phyloP scores from a whole-genome alignment of 2,113 vertebrate species.

The Odontophorus gujanensis region DNA sequence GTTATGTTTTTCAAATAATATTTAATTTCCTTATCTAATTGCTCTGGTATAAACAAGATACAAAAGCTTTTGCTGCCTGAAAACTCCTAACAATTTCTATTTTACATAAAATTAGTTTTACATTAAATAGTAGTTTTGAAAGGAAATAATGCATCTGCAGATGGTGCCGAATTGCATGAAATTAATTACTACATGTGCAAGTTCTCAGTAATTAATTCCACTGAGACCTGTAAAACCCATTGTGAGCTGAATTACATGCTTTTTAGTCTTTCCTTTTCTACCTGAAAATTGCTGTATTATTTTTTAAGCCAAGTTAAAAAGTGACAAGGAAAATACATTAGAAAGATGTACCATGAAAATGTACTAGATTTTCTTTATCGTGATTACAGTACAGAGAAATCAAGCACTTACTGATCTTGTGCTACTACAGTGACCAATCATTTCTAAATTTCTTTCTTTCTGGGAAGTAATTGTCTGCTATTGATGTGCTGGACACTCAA shows the following conservation, averaged over 20 bases:
- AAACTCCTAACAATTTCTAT: slow-evolving; percentile 60
- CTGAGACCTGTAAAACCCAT: slow-evolving; percentile 67
- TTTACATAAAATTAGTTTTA: slow-evolving; percentile 48
- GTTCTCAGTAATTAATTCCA: slow-evolving; percentile 78
- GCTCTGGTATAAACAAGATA: slow-evolving; percentile 66
- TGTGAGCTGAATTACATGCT: slow-evolving; percentile 67
- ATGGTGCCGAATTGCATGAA: slow-evolving; percentile 78
- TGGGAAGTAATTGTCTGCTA: neutral
- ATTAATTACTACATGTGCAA: slow-evolving; percentile 78
- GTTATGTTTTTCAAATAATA: slow-evolving; percentile 62
- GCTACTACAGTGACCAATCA: neutral
- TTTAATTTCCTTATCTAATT: slow-evolving; percentile 67
- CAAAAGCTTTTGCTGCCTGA: slow-evolving; percentile 63
- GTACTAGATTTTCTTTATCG: neutral
- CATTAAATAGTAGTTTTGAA: slow-evolving; percentile 58
- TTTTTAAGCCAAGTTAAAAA: slow-evolving; percentile 48
- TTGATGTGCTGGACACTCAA: neutral
- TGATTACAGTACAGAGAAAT: neutral
- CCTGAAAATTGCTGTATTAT: slow-evolving; percentile 50
- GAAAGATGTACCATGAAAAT: no score
- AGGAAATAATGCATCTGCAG: slow-evolving; percentile 73
- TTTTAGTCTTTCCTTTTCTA: slow-evolving; percentile 64
- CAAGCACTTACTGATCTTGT: neutral
- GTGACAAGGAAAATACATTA: neutral
- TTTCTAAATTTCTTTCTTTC: neutral